Conservation (phyloP, 2,888 invertebrate genomes). For the Metacarcinus magister region DNA sequence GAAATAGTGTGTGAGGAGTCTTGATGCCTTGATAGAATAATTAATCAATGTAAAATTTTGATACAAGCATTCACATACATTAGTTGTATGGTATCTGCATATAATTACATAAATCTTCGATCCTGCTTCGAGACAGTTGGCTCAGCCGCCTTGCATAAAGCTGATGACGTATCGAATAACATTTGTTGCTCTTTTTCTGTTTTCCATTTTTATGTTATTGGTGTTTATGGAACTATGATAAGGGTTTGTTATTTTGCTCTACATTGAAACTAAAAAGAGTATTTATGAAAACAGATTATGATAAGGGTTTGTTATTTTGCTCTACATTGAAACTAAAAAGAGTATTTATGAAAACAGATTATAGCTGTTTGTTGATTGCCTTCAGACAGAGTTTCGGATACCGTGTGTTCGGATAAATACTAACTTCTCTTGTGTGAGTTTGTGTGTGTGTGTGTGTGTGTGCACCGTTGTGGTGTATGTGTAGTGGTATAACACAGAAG, state of each 20-base stretch:
- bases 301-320: background rate
- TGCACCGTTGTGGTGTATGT: background rate
- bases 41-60: too few relatives aligned
- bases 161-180: background rate
- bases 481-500: background rate
- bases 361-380: background rate
- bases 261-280: background rate
- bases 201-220: background rate
- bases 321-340: background rate
- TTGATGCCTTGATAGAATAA: too few relatives aligned
- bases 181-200: background rate
- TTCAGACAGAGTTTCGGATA: background rate
- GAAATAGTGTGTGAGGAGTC: too few relatives aligned
- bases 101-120: background rate
- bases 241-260: background rate
- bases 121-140: background rate
- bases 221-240: background rate
- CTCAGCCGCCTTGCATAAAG: background rate
- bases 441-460: constrained; percentile 38
- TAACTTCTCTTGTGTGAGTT: background rate
- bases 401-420: background rate
- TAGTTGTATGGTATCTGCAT: too few relatives aligned
- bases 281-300: background rate
- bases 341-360: background rate
- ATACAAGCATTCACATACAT: too few relatives aligned